Percentiles rank a stretch among this genome's conserved stretches.
Conservation (phyloP, 2,797 vertebrate genomes). For the Malurus splendens region DNA sequence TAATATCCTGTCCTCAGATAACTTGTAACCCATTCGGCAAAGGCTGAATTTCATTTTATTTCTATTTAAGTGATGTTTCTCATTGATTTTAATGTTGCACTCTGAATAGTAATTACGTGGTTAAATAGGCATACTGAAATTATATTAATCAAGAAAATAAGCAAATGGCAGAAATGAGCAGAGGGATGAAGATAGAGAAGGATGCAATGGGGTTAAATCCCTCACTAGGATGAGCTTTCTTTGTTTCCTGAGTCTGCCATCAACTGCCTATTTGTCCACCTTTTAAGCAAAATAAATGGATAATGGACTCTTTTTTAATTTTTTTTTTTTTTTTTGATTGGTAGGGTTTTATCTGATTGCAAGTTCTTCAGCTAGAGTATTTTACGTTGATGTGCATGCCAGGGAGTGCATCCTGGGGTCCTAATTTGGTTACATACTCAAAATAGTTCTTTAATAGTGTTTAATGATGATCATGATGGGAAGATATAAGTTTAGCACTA, state of each 20-base stretch:
- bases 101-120: neutral
- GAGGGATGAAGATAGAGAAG: neutral
- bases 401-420: neutral
- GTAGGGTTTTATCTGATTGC: neutral
- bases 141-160: neutral
- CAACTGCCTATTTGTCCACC: rapidly evolving
- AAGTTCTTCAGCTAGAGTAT: neutral
- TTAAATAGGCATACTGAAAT: neutral
- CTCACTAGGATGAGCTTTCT: neutral
- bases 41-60: neutral
- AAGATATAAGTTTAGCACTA: neutral
- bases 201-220: neutral
- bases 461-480: neutral
- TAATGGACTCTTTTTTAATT: rapidly evolving
- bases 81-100: neutral
- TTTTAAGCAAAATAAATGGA: neutral
- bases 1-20: neutral
- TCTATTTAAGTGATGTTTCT: neutral
- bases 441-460: neutral
- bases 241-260: neutral
- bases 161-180: neutral
- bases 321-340: rapidly evolving
- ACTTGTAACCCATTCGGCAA: neutral
- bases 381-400: neutral
- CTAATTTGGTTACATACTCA: neutral